Percentiles rank a stretch among this genome's conserved stretches.
Conservation (phyloP, 2,113 vertebrate species). For the Ginglymostoma cirratum region DNA sequence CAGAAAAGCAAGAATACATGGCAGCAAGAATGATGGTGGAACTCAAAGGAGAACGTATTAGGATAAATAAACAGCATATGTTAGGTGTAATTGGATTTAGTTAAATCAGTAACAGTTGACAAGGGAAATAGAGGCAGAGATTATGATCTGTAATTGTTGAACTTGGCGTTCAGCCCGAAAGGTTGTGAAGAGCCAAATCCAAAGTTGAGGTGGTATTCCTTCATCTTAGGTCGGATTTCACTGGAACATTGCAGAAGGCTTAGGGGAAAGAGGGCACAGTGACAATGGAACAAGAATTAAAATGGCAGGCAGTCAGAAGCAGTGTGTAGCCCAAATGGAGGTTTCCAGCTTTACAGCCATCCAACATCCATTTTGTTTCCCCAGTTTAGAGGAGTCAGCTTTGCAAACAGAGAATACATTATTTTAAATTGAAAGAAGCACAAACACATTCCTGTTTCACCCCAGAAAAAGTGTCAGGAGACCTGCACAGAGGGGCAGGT, state of each 20-base stretch:
- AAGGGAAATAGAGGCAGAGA: too few relatives aligned
- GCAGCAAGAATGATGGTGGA: neutral
- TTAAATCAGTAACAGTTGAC: too few relatives aligned
- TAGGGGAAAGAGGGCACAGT: neutral
- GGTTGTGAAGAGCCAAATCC: neutral
- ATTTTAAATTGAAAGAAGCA: neutral
- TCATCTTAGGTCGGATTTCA: neutral
- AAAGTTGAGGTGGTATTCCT: neutral
- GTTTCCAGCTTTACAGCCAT: too few relatives aligned
- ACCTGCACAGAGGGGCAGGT: neutral
- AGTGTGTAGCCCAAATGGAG: neutral
- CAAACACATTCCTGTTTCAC: too few relatives aligned
- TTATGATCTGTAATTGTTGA: neutral
- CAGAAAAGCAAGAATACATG: neutral
- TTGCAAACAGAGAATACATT: neutral
- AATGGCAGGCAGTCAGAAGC: neutral
- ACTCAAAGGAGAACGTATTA: neutral
- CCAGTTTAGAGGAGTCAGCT: too few relatives aligned
- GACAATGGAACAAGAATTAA: neutral
- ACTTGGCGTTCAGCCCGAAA: neutral
- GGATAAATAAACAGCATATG: neutral
- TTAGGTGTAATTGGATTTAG: too few relatives aligned
- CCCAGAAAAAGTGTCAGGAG: too few relatives aligned
- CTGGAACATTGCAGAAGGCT: neutral
- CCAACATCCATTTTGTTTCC: neutral